Percentiles rank a stretch among this genome's conserved stretches.
These are phyloP conservation scores for Echinometra lucunter DNA, from an alignment of 53 echinoderm and acorn worm species.

Conservation along the genomic window DNA sequence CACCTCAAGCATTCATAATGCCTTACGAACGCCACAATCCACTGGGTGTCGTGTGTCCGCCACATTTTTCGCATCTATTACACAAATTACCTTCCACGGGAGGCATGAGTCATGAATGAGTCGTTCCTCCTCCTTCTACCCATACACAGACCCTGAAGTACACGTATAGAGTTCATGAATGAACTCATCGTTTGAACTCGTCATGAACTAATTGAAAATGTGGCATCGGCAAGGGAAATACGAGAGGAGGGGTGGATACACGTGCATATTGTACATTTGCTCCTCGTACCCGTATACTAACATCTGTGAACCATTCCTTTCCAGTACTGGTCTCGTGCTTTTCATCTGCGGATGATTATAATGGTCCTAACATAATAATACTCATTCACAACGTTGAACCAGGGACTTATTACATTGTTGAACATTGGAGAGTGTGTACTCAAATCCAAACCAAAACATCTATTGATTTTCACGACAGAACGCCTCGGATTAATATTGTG, in stretches of 20 bases:
- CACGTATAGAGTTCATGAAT: slow-evolving; percentile 38
- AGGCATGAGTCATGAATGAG: slow-evolving; percentile 41
- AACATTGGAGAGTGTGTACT: background rate
- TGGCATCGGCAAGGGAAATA: background rate
- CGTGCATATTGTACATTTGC: background rate
- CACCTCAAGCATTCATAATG: slow-evolving; percentile 5
- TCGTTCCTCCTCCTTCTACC: background rate
- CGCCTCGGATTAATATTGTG: background rate
- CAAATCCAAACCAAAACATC: background rate
- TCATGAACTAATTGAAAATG: background rate
- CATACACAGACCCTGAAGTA: background rate
- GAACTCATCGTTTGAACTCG: background rate
- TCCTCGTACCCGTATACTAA: background rate
- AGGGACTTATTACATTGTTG: background rate
- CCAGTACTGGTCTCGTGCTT: background rate
- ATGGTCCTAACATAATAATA: too few relatives aligned
- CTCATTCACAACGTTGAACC: too few relatives aligned
- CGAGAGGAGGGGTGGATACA: background rate
- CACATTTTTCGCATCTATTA: slow-evolving; percentile 35
- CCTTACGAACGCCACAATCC: background rate
- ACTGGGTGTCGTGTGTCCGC: background rate
- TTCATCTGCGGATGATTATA: background rate
- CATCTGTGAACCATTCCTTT: background rate
- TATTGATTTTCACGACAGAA: background rate
- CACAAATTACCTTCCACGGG: slow-evolving; percentile 29